These are phyloP conservation scores for Oscheius sp. DNA, from an alignment of 2,888 invertebrate species.

Conservation along the genomic window DNA sequence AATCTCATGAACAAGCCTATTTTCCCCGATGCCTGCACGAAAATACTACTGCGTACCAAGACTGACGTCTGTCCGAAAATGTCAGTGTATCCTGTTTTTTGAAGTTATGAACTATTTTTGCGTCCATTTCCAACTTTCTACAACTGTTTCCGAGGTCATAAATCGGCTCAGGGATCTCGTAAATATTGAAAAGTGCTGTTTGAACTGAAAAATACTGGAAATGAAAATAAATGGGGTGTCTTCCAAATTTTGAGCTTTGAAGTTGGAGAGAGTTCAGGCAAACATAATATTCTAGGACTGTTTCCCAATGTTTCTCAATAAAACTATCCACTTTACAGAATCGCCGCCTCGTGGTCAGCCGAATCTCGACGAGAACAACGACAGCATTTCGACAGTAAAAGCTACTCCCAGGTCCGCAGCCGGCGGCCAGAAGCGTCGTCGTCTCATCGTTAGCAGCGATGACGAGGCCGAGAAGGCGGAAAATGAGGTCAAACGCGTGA, in stretches of 20 bases:
- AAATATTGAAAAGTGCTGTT: no score
- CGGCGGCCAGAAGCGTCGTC: slow-evolving; percentile 40
- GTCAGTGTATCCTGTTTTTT: neutral
- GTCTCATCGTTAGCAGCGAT: slow-evolving; percentile 54
- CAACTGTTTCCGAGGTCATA: no score
- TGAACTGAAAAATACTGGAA: no score
- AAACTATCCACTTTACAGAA: neutral
- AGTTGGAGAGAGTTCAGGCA: no score
- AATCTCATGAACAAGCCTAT: no score
- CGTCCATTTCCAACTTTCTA: no score
- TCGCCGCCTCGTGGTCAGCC: slow-evolving; percentile 11
- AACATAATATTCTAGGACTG: no score
- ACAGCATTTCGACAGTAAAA: slow-evolving; percentile 9
- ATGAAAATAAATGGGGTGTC: no score
- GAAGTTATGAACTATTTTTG: neutral
- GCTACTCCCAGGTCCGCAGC: neutral
- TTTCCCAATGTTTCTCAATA: no score
- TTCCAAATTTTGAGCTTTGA: no score
- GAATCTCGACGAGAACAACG: slow-evolving; percentile 3
- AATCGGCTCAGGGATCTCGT: neutral
- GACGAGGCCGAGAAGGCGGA: slow-evolving; percentile 48
- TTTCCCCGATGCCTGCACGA: no score
- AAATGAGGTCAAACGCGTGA: slow-evolving; percentile 27
- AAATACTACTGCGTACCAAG: no score
- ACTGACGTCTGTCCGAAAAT: neutral